Evolutionary conservation across 2,888 invertebrate genomes (phyloP).

Genomic region (Dynastes tityus): DNA sequence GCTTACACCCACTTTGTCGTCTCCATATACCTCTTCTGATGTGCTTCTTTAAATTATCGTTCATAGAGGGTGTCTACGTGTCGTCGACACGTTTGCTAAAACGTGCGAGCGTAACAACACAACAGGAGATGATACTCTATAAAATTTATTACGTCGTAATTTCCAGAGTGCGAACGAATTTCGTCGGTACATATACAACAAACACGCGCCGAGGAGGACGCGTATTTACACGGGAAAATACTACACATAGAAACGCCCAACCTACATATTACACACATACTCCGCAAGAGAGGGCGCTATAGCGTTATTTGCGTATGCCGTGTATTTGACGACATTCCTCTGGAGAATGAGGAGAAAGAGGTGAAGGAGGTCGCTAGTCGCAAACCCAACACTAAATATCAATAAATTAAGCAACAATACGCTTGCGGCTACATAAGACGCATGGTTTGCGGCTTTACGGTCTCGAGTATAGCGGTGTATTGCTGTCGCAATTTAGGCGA

Average conservation of each 20-base stretch:
- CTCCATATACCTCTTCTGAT: too few species aligned
- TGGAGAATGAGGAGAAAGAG: conserved; percentile 24
- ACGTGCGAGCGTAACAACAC: not conserved
- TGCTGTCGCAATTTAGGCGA: conserved; percentile 57
- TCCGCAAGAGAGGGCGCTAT: not conserved
- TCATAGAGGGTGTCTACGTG: conserved; percentile 7
- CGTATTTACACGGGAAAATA: not conserved
- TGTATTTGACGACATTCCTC: conserved; percentile 54
- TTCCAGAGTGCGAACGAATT: conserved; percentile 37
- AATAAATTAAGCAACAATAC: conserved; percentile 67
- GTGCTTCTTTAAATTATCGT: too few species aligned
- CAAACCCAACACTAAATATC: conserved; percentile 61
- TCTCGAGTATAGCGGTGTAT: conserved; percentile 55
- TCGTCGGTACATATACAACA: conserved; percentile 1
- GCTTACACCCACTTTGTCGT: too few species aligned
- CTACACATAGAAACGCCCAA: not conserved
- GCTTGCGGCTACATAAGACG: conserved; percentile 65
- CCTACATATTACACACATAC: not conserved
- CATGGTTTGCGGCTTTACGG: conserved; percentile 64
- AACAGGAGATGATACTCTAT: conserved; percentile 41
- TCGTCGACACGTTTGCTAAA: not conserved
- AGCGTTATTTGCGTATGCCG: not conserved
- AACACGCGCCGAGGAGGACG: not conserved
- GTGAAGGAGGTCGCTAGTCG: conserved; percentile 34
- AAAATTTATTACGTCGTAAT: conserved; percentile 44